Percentiles rank a stretch among this genome's conserved stretches.
Evolutionary conservation across 1,140 invertebrate species (phyloP).

Genomic region (Riptortus pedestris): DNA sequence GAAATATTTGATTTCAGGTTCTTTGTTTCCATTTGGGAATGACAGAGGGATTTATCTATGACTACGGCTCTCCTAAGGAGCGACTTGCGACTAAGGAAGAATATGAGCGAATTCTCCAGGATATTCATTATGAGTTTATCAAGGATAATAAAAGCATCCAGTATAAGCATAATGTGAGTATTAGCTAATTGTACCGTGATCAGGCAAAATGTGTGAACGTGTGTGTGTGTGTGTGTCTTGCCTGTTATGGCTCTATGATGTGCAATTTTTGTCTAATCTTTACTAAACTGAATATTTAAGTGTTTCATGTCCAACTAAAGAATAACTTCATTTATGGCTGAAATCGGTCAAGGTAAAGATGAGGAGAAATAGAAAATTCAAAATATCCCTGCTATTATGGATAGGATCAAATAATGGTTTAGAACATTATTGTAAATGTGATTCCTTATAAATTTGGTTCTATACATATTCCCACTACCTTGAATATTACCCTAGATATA

Average conservation of each 20-base stretch:
- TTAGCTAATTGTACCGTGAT: conserved; percentile 7
- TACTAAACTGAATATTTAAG: too few relatives aligned
- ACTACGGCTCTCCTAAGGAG: conserved; percentile 36
- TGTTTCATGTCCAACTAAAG: too few relatives aligned
- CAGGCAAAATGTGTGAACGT: too few relatives aligned
- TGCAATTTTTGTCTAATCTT: too few relatives aligned
- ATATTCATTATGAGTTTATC: conserved; percentile 41
- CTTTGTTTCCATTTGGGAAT: conserved; percentile 43
- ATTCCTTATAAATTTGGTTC: too few relatives aligned
- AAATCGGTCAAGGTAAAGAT: too few relatives aligned
- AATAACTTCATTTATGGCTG: too few relatives aligned
- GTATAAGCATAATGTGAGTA: conserved; percentile 40
- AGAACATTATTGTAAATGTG: not conserved
- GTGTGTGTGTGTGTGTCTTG: not conserved
- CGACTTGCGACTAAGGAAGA: conserved; percentile 35
- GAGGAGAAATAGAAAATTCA: too few relatives aligned
- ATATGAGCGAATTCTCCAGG: conserved; percentile 36
- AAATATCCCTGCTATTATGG: too few relatives aligned
- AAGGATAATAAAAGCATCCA: conserved; percentile 38
- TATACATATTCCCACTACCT: too few relatives aligned
- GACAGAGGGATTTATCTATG: conserved; percentile 40
- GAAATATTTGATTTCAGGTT: conserved; percentile 33
- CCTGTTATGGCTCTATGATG: too few relatives aligned
- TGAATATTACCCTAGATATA: too few relatives aligned
- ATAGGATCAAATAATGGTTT: not conserved